A percentile compares a stretch with the other conserved stretches of the same genome.
These are phyloP conservation scores for Rotaria magnacalcarata DNA, from an alignment of 2,888 invertebrate species.

Conservation along the genomic window DNA sequence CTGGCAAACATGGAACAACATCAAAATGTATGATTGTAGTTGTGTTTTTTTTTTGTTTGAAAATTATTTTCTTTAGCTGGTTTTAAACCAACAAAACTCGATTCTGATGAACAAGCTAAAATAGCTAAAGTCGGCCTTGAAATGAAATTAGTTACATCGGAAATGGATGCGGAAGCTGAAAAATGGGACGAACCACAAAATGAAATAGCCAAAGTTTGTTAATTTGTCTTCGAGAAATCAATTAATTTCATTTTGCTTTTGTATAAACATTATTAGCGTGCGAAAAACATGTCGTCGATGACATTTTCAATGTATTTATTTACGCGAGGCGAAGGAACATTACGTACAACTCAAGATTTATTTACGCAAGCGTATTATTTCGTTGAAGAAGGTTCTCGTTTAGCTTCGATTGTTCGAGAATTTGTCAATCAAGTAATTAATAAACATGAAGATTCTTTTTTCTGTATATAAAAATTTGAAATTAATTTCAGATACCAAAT, in stretches of 20 bases:
- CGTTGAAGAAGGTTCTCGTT: slow-evolving; percentile 78
- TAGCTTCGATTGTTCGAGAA: slow-evolving; percentile 38
- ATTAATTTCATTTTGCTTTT: no score
- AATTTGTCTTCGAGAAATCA: slow-evolving; percentile 70
- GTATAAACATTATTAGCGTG: slow-evolving; percentile 57
- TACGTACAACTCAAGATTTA: slow-evolving; percentile 85
- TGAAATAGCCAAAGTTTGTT: slow-evolving; percentile 73
- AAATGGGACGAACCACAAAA: slow-evolving; percentile 77
- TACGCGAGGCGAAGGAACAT: slow-evolving; percentile 86
- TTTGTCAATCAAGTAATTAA: slow-evolving; percentile 36
- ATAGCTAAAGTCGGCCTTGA: slow-evolving; percentile 91
- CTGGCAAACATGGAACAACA: slow-evolving; percentile 65
- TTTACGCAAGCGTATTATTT: slow-evolving; percentile 98
- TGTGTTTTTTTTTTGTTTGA: no score
- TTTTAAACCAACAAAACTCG: slow-evolving; percentile 36
- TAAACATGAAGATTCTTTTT: neutral
- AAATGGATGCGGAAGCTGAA: slow-evolving; percentile 84
- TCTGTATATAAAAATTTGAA: no score
- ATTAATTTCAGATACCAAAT: neutral
- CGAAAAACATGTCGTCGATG: slow-evolving; percentile 99
- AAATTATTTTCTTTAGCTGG: neutral
- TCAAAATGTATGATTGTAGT: neutral
- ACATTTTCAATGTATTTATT: slow-evolving; percentile 98
- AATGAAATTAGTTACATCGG: slow-evolving; percentile 90
- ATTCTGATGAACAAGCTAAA: slow-evolving; percentile 75